phyloP scores from a whole-genome alignment of 92 coral and sea anemone genomes.

The Isaurus tuberculatus region DNA sequence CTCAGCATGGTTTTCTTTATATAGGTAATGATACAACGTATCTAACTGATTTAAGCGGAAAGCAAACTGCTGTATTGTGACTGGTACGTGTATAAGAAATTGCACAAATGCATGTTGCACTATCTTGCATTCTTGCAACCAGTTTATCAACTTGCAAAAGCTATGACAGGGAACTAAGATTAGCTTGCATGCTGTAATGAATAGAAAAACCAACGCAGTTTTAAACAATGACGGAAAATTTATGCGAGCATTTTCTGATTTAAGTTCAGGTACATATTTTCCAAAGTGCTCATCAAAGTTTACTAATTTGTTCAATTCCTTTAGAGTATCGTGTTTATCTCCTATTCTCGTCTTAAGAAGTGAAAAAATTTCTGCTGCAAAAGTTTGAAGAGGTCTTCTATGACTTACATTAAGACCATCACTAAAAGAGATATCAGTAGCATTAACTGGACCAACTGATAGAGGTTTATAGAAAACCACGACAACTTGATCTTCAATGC shows the following conservation, averaged over 20 bases:
- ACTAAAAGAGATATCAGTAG: background rate
- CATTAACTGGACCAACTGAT: background rate
- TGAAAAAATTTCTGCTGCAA: background rate
- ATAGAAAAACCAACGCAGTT: background rate
- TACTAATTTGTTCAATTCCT: background rate
- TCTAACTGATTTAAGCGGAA: slow-evolving; percentile 28
- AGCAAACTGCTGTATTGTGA: slow-evolving; percentile 6
- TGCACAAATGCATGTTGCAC: slow-evolving; percentile 19
- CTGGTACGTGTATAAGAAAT: background rate
- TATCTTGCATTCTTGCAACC: slow-evolving; percentile 36
- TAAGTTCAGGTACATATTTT: background rate
- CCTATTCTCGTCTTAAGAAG: background rate
- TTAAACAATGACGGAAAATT: background rate
- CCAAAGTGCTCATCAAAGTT: background rate
- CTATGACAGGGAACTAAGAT: slow-evolving; percentile 15
- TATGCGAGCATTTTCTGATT: background rate
- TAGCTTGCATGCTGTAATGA: background rate
- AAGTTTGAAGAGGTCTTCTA: background rate
- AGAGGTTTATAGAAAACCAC: background rate
- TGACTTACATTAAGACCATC: background rate
- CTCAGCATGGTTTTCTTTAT: background rate
- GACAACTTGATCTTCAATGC: slow-evolving; percentile 1
- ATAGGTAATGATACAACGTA: background rate
- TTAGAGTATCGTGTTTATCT: background rate
- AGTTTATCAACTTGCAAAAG: background rate